Conservation (phyloP, 2,888 invertebrate genomes). For the Lampropteryx suffumata region DNA sequence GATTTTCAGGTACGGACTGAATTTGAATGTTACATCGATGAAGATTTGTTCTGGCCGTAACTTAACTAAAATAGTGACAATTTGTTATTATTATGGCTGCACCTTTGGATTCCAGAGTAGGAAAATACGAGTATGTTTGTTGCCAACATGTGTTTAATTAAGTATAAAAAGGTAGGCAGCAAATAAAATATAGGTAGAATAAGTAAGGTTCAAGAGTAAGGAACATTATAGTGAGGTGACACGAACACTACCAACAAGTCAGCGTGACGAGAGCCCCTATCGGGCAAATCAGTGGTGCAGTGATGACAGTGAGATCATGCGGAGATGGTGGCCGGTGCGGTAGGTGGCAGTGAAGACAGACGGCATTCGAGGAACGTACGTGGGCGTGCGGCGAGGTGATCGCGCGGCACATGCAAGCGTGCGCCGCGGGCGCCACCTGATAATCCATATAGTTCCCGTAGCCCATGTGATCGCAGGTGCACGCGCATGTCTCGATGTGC, state of each 20-base stretch:
- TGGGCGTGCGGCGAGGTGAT: constrained; percentile 80
- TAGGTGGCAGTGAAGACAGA: constrained; percentile 5
- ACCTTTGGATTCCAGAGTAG: too few species aligned
- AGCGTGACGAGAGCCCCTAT: constrained; percentile 55
- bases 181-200: too few species aligned
- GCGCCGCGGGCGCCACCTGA: constrained; percentile 85
- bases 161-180: too few species aligned
- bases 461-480: constrained; percentile 96
- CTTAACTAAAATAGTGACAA: too few species aligned
- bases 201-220: too few species aligned
- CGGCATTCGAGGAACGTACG: constrained; percentile 70
- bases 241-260: constrained; percentile 54
- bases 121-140: too few species aligned
- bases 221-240: constrained; percentile 8
- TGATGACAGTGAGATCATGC: constrained; percentile 29
- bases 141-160: too few species aligned
- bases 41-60: too few species aligned
- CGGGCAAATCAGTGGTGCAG: constrained; percentile 38
- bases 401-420: constrained; percentile 78
- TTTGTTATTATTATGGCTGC: too few species aligned
- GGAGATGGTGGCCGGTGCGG: constrained; percentile 11
- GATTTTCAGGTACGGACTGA: too few species aligned
- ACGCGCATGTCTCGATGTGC: constrained; percentile 94
- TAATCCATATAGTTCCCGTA: constrained; percentile 96
- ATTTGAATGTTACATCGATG: too few species aligned